Evolutionary conservation across 1,140 invertebrate genomes (phyloP).

Genomic region (Lasaia peninsularis): DNA sequence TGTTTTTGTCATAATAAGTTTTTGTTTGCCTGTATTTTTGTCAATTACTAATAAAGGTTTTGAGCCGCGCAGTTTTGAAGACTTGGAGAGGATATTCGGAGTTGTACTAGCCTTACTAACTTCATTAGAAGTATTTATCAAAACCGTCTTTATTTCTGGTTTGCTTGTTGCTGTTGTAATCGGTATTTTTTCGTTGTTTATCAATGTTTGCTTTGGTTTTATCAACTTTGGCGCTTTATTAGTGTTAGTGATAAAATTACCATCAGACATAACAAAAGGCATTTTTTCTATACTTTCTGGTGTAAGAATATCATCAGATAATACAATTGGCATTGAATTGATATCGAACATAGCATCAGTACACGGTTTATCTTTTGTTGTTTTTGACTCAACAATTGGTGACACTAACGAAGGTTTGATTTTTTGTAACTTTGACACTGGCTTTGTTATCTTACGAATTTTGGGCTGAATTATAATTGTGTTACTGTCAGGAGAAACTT

Average conservation of each 20-base stretch:
- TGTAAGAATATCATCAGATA: slow-evolving; percentile 81
- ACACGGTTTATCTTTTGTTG: slow-evolving; percentile 25
- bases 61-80: slow-evolving; percentile 58
- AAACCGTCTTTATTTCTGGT: slow-evolving; percentile 55
- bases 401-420: slow-evolving; percentile 35
- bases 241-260: slow-evolving; percentile 62
- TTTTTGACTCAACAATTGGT: slow-evolving; percentile 40
- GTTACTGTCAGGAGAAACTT: slow-evolving; percentile 39
- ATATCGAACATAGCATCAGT: slow-evolving; percentile 83
- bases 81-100: slow-evolving; percentile 74
- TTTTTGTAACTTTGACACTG: slow-evolving; percentile 54
- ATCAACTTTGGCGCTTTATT: slow-evolving; percentile 46
- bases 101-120: slow-evolving; percentile 58
- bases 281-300: slow-evolving; percentile 80
- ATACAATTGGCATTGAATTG: slow-evolving; percentile 84
- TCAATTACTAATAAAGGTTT: slow-evolving; percentile 72
- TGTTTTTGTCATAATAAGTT: slow-evolving; percentile 62
- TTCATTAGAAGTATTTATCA: slow-evolving; percentile 56
- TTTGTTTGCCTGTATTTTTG: slow-evolving; percentile 68
- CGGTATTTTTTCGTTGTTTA: slow-evolving; percentile 49
- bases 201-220: slow-evolving; percentile 46
- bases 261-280: slow-evolving; percentile 81
- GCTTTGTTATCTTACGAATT: slow-evolving; percentile 51
- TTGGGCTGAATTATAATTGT: slow-evolving; percentile 53
- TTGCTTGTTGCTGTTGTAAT: slow-evolving; percentile 42